These are phyloP conservation scores for Gobio occitaniae DNA, from an alignment of 2,797 vertebrate species.

Conservation along the genomic window DNA sequence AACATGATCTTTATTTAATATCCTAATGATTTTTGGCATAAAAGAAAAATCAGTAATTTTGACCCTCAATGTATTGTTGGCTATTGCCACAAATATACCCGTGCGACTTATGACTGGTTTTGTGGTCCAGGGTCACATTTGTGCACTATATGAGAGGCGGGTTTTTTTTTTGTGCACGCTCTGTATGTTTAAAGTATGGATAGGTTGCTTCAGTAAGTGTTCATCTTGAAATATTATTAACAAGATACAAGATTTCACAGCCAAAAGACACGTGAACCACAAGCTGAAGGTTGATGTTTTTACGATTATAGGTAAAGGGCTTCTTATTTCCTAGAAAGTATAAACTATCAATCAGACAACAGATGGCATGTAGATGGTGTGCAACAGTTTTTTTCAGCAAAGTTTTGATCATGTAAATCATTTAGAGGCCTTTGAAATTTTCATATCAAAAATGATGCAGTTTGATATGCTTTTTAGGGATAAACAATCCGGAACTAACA, in stretches of 20 bases:
- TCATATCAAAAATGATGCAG: not conserved
- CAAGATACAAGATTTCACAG: not conserved
- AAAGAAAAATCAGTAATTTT: no score
- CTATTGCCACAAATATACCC: no score
- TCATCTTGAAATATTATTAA: not conserved
- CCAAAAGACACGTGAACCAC: not conserved
- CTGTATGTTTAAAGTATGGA: not conserved
- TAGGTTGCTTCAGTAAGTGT: not conserved
- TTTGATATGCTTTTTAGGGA: not conserved
- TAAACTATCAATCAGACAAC: not conserved
- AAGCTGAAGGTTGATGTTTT: not conserved
- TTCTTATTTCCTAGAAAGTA: not conserved
- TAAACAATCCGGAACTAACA: not conserved
- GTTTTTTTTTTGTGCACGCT: no score
- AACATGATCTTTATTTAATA: no score
- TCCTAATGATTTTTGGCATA: no score
- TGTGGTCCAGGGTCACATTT: no score
- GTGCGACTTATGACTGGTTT: no score
- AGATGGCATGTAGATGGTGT: not conserved
- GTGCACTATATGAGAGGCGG: no score
- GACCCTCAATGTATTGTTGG: no score
- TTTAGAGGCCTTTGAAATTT: not conserved
- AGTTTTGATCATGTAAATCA: not conserved
- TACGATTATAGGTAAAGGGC: not conserved
- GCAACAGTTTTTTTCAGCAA: no score